Evolutionary conservation across 2,113 vertebrate species (phyloP), one percentile per base, ranked within the genome.

Genomic region (Caretta caretta): DNA sequence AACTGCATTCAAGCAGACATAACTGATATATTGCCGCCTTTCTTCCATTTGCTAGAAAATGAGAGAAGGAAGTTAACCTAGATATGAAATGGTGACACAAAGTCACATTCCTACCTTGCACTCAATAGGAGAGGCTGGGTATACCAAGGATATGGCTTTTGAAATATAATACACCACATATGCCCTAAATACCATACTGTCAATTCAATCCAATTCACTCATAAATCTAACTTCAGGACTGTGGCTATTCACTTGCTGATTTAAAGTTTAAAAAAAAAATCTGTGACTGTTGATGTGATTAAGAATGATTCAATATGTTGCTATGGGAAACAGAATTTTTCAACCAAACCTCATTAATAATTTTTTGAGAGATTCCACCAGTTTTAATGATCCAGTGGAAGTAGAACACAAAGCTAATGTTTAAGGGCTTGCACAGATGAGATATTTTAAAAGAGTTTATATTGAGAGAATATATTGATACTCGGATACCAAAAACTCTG

Each of bases 191-290:
- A 72, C 65, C 69, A 51, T 90, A 88, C 59, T 92, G 51, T 80
- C 89, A 51, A 80, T 84, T 75, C 9, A 93, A 81, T 87, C 50
- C 79, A 95, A 92, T 88, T 94, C 86, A 95, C 31, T 80, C 46
- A 80, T 88, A 17, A 46, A 96, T 91, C 86, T 91, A 46, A 53
- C 57, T 87, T 97, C 91, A 93, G 84, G 97, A 94, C 79, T 89
- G 83, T 2, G 14, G n/a, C 95, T 86, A 94, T 97, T 96, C 86
- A 90, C 90, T 96, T 96, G 91, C 92, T 93, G 94, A 91, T 88
- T 17, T 82, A 83, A 89, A 92, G 50, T 80, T 56, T 20, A 9
- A 49, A 94, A 80, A 49, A 93, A 89, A 89, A 84, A 82, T 90
- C 92, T 90, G 25, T 94, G 87, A 94, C 53, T 89, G 86, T 75